phyloP scores from a whole-genome alignment of 2,888 invertebrate species.

The Junonia oenone region DNA sequence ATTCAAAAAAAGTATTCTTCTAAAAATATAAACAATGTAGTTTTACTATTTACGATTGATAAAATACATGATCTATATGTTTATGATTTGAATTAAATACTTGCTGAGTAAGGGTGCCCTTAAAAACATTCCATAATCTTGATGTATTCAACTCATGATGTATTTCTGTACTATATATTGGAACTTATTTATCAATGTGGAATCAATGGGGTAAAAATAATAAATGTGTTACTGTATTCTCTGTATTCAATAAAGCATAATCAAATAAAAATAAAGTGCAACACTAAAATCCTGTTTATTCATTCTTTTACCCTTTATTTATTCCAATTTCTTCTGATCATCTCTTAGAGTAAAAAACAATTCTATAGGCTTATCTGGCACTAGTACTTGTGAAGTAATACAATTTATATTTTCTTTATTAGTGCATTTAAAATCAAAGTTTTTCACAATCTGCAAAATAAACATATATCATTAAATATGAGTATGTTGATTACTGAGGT shows the following conservation, averaged over 20 bases:
- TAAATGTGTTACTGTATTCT: conserved; percentile 8
- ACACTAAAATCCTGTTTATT: conserved; percentile 5
- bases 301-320: conserved; percentile 10
- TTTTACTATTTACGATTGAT: not conserved
- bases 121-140: conserved; percentile 8
- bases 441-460: conserved; percentile 72
- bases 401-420: conserved; percentile 69
- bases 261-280: conserved; percentile 15
- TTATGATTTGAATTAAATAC: not conserved
- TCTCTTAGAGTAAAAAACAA: conserved; percentile 44
- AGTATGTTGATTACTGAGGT: not conserved
- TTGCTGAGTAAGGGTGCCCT: not conserved
- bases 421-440: conserved; percentile 71
- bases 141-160: not conserved
- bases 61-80: not conserved
- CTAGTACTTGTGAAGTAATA: conserved; percentile 76
- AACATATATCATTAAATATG: conserved; percentile 12
- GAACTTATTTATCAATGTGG: conserved; percentile 3
- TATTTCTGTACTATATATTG: not conserved
- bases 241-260: conserved; percentile 16
- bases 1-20: not conserved
- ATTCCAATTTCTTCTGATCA: conserved; percentile 1
- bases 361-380: conserved; percentile 73
- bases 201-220: conserved; percentile 9
- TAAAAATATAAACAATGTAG: not conserved